Evolutionary conservation across 2,113 vertebrate species (phyloP), one percentile per base, ranked within the genome.

Genomic region (Pachypanchax playfairii): DNA sequence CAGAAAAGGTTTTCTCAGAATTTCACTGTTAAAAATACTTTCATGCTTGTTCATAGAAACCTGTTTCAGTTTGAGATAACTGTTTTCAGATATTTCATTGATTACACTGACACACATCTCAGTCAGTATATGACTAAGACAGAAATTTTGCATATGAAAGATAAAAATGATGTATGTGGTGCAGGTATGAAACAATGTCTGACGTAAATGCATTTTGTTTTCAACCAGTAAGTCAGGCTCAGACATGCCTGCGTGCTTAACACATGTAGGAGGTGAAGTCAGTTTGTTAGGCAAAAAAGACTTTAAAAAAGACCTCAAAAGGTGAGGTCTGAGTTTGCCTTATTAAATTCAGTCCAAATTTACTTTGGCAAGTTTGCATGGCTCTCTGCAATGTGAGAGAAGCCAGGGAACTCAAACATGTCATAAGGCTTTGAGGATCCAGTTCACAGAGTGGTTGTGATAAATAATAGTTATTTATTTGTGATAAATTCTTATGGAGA

Each of bases 201-300:
- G 58, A 75, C 10, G 59, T 69, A 64, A 54, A 29, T 12, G 48
- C 6, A 36, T 64, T 29, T 47, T 52, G 24, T 65, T 42, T 18
- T 52, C 39, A 33, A 43, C 42, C 51, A 6, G 35, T 11, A 13
- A 53, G 53, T 68, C 60, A 75, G 63, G 57, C 67, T 64, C 49
- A 35, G 47, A 58, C 77, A 48, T 66, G 60, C 65, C 43, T 74
- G 61, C 50, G 22, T 50, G 64, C 62, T 58, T 5, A 9, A 44
- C 46, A 53, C 47, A 49, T 31, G 58, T 29, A 33, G 4, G 24
- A 33, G 41, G 42, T 26, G 18, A 51, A 44, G 36, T 21, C 21
- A 11, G 31, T 38, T 25, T 47, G 44, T n/a, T 7, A 21, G 22
- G n/a, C 18, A 28, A 25, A 35, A 14, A 39, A 52, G 14, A 62